Evolutionary conservation across 2,113 vertebrate species (phyloP), one percentile per base, ranked within the genome.

Genomic region (Pedionomus torquatus): DNA sequence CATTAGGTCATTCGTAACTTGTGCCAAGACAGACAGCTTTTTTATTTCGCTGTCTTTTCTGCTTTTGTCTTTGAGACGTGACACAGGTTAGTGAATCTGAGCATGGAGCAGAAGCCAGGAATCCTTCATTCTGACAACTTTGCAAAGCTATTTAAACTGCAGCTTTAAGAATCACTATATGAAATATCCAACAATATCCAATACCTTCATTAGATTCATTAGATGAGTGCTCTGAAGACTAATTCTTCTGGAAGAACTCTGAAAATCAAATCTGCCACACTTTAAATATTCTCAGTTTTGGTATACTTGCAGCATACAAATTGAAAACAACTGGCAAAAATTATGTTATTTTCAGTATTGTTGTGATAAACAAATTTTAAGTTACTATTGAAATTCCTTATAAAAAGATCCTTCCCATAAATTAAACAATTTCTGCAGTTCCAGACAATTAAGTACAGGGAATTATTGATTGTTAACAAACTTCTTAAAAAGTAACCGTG

Each of bases 41-140:
- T 87, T 65, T 39, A 55, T 83, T 90, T 93, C 89, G 58, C 54
- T 77, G 39, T 71, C 61, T 91, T 90, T 76, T 91, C 92, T 89
- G 63, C 63, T 77, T 80, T 76, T 80, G 88, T 61, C 83, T 93
- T 88, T 82, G 69, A 96, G 76, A 89, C 2, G 19, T 68, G 72
- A 92, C 64, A 87, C 14, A 78, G 89, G 49, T 95, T 71, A 95
- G 72, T 79, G 76, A 87, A 79, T 83, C 37, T 49, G 44, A 92
- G 43, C 76, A 81, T 43, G 49, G 30, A 44, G 10, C 44, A 89
- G 58, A 93, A 93, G 71, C 52, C 87, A 95, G 58, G 75, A 93
- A 91, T 95, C 89, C 54, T 96, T 74, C 93, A 90, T 87, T 80
- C 94, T 83, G 76, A 95, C 35, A 90, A 43, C 44, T 89, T 54